Base-by-base conservation (phyloP, 2,888 invertebrate genomes). In the Erynnis tages region DNA sequence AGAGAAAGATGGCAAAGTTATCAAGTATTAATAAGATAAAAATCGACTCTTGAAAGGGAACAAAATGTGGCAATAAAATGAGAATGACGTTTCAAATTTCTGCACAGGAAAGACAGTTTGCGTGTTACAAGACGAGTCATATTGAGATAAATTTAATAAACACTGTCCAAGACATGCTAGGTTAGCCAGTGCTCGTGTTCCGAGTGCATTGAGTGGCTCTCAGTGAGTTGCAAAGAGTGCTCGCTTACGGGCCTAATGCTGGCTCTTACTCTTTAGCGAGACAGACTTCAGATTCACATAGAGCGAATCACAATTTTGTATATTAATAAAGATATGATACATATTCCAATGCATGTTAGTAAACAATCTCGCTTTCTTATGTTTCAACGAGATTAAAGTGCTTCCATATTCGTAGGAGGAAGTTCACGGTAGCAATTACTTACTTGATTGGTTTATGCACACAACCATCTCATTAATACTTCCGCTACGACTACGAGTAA, bases 191-290 rank as follows among this genome's bases (percentile, higher is more conserved):
- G 43, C 50, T 50, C 29, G 29, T 17, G 25, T 27, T 27, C 23
- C 13, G 19, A 43, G 50, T 46, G 46, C 27, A 43, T 50, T 41
- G 41, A 49, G 50, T 52, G 37, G 50, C 37, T 30, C 50, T 37
- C 37, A 17, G 27, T 21, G 27, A 50, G 35, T 35, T 10, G 29
- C 27, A 13, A 35, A 30, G 37, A 52, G 44, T 35, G 27, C 35
- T 49, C 35, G 50, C 44, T 52, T 44, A 44, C 43, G 35, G 37
- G 37, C 35, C 35, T 44, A 35, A 23, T n/a, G 4, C 29, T 35
- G 6, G 7, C 44, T 29, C 29, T 29, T 7, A n/a, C n/a, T n/a
- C n/a, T n/a, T n/a, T n/a, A n/a, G n/a, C n/a, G n/a, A n/a, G n/a
- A n/a, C n/a, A n/a, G n/a, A n/a, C n/a, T n/a, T n/a, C n/a, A n/a